phyloP scores from a whole-genome alignment of 2,113 vertebrate genomes.

The Ceyx melanurus region DNA sequence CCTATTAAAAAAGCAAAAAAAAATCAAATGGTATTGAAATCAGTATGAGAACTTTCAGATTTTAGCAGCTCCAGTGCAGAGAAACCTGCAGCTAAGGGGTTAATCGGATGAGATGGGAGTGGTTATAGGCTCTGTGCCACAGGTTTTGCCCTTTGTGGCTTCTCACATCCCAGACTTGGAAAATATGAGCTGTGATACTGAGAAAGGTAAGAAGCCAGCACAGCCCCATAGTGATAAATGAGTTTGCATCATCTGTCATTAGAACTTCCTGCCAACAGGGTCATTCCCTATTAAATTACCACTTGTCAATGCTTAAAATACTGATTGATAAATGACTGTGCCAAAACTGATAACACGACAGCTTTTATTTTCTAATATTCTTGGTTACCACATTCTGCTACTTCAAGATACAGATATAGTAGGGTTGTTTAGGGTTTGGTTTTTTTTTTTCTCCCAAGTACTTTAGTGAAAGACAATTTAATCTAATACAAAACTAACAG shows the following conservation, averaged over 20 bases:
- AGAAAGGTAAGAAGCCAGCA: conserved; percentile 82
- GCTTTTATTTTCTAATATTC: conserved; percentile 84
- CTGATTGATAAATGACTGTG: conserved; percentile 96
- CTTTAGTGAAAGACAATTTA: conserved; percentile 74
- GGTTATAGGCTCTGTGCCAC: conserved; percentile 69
- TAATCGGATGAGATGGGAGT: conserved; percentile 70
- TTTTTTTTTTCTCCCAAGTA: background rate
- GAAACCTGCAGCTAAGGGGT: conserved; percentile 58
- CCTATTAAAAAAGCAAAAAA: background rate
- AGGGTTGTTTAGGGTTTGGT: background rate
- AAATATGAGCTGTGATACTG: conserved; percentile 79
- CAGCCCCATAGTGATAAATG: conserved; percentile 88
- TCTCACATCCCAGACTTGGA: conserved; percentile 82
- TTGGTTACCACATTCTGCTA: conserved; percentile 77
- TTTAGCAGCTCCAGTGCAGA: background rate
- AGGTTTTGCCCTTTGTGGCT: conserved; percentile 80
- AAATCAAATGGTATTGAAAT: background rate
- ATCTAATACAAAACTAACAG: conserved; percentile 76
- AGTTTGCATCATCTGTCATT: conserved; percentile 96
- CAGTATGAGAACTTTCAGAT: background rate
- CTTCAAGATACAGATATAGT: conserved; percentile 73
- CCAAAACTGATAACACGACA: conserved; percentile 87
- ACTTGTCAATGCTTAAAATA: conserved; percentile 96
- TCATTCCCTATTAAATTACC: conserved; percentile 97
- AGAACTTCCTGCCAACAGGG: conserved; percentile 93